These are phyloP conservation scores for Parnassius apollo DNA, from an alignment of 2,888 invertebrate genomes.

Conservation along the genomic window DNA sequence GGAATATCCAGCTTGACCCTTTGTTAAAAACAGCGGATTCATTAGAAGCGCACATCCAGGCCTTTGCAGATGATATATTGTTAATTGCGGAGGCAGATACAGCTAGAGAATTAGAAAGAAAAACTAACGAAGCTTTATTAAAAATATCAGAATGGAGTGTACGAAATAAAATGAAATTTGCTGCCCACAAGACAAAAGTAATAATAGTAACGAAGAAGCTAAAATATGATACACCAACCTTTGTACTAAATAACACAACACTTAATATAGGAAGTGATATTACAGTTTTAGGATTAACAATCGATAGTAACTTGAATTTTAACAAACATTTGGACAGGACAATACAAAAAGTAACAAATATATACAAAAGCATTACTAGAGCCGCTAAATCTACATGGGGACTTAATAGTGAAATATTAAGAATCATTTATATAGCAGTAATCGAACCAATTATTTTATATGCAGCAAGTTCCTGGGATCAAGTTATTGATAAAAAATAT, in stretches of 20 bases:
- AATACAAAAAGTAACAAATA: neutral
- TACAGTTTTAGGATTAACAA: neutral
- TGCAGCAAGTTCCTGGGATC: neutral
- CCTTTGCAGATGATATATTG: too few species aligned
- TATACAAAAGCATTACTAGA: constrained; percentile 4
- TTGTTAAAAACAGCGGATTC: too few species aligned
- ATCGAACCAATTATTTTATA: neutral
- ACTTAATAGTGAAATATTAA: neutral
- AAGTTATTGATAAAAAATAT: neutral
- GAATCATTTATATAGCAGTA: neutral
- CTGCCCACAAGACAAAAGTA: neutral
- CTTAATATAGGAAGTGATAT: neutral
- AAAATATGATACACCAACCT: too few species aligned
- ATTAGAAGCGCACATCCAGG: too few species aligned
- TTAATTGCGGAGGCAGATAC: too few species aligned
- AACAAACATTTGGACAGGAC: neutral
- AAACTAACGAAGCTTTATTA: neutral
- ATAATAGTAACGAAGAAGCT: constrained; percentile 1
- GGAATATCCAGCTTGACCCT: too few species aligned
- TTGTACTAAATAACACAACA: neutral
- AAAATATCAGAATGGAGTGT: neutral
- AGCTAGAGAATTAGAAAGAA: neutral
- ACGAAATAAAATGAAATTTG: constrained; percentile 6
- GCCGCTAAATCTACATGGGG: neutral
- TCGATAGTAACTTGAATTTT: neutral